phyloP scores from a whole-genome alignment of 2,113 vertebrate species.

The Vimba vimba region DNA sequence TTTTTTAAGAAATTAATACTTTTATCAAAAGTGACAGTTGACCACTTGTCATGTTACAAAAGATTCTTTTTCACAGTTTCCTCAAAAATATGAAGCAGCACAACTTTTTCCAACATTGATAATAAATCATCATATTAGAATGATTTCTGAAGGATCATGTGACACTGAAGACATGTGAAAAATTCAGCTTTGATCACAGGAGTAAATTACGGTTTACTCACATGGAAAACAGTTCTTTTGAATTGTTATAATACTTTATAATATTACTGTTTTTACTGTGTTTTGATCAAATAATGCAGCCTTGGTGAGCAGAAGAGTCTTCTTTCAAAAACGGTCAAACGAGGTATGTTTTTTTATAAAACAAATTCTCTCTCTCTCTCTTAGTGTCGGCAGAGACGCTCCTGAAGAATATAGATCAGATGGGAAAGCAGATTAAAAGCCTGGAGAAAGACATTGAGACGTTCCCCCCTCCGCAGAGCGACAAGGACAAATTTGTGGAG shows the following conservation, averaged over 20 bases:
- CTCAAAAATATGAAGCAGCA: not conserved
- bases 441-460: slow-evolving; percentile 79
- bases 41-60: too few relatives aligned
- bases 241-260: not conserved
- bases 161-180: not conserved
- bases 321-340: not conserved
- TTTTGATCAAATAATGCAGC: not conserved
- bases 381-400: slow-evolving; percentile 82
- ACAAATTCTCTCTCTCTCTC: not conserved
- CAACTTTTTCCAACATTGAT: not conserved
- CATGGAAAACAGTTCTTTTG: not conserved
- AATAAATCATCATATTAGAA: not conserved
- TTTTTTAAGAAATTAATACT: too few relatives aligned
- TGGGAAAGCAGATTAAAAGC: slow-evolving; percentile 81
- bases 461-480: slow-evolving; percentile 79
- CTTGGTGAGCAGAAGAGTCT: not conserved
- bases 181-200: not conserved
- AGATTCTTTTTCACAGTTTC: not conserved
- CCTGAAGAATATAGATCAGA: slow-evolving; percentile 84
- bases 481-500: slow-evolving; percentile 81
- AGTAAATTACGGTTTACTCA: not conserved
- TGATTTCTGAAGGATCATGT: not conserved
- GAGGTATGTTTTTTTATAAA: not conserved
- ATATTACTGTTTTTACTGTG: not conserved
- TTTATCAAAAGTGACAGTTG: not conserved